phyloP scores from a whole-genome alignment of 1,140 invertebrate genomes.

The Sycophila sp. region DNA sequence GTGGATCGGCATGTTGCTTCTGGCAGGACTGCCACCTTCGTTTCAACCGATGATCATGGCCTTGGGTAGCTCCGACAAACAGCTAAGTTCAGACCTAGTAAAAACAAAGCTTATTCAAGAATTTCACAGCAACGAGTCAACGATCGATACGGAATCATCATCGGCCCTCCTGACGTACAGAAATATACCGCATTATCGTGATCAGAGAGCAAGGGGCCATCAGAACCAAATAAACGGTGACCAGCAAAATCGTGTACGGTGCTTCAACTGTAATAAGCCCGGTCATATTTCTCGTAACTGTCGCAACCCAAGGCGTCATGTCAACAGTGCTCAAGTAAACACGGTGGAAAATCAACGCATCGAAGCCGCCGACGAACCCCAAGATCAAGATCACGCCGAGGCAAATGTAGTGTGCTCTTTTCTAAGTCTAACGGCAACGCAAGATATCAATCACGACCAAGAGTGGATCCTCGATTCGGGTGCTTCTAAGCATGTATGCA shows the following conservation, averaged over 20 bases:
- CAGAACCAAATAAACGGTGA: too few relatives aligned
- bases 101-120: conserved; percentile 22
- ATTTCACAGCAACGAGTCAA: background rate
- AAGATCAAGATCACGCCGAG: too few relatives aligned
- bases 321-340: too few relatives aligned
- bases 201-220: too few relatives aligned
- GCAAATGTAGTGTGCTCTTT: too few relatives aligned
- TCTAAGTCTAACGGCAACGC: too few relatives aligned
- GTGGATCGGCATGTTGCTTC: conserved; percentile 47
- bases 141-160: too few relatives aligned
- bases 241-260: background rate
- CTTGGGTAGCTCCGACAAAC: background rate
- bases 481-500: background rate
- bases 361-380: too few relatives aligned
- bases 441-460: background rate
- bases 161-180: too few relatives aligned
- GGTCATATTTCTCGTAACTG: background rate
- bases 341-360: background rate
- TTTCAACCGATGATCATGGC: conserved; percentile 15
- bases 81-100: conserved; percentile 5
- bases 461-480: background rate
- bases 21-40: conserved; percentile 11
- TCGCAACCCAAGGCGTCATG: too few relatives aligned
- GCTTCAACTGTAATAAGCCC: background rate
- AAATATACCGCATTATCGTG: too few relatives aligned